Base-by-base conservation (phyloP, 2,113 vertebrate species). In the Rhea pennata region DNA sequence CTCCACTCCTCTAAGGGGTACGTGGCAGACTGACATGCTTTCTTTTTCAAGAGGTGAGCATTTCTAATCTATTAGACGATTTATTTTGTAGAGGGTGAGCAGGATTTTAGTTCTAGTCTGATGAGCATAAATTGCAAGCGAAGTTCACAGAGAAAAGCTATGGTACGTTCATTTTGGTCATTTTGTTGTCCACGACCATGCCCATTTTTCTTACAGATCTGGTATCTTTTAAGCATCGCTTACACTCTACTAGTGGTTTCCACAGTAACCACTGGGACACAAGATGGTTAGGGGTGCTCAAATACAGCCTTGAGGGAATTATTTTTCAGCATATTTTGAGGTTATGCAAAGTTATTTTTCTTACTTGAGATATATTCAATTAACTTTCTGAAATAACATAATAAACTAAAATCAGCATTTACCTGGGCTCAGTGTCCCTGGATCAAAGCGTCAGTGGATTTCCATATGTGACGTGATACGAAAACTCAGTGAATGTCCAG, bases 361-460 rank as follows among this genome's bases (percentile, higher is more conserved):
- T 88, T 36, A 61, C 22, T 44, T 82, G 27, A 85, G 36, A 78
- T 67, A 40, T 15, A 80, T 33, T 8, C 48, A 89, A 69, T 23
- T 4, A 56, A 70, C 65, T 87, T 88, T 12, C 84, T 50, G 9
- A 80, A 88, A 78, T 56, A 8, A 48, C 24, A 78, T 7, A 17
- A 3, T 62, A 88, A 56, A 71, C 53, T 83, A 77, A 83, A 83
- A 90, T 31, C 1, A 80, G 36, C 61, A 58, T 33, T 75, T 39
- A 82, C 66, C 65, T 31, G 29, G 61, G 33, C 40, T 92, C 40
- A 56, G 14, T 42, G 31, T 39, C 58, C 77, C 53, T 62, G 51
- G 23, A 53, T 31, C 64, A 67, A 88, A 33, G 36, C 70, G 77
- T 76, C 50, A 83, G 84, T 83, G 73, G 72, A 88, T 88, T 92